Percentiles rank a stretch among this genome's conserved stretches.
phyloP scores from a whole-genome alignment of 1,140 invertebrate genomes.

The Leptinotarsa lineolata region DNA sequence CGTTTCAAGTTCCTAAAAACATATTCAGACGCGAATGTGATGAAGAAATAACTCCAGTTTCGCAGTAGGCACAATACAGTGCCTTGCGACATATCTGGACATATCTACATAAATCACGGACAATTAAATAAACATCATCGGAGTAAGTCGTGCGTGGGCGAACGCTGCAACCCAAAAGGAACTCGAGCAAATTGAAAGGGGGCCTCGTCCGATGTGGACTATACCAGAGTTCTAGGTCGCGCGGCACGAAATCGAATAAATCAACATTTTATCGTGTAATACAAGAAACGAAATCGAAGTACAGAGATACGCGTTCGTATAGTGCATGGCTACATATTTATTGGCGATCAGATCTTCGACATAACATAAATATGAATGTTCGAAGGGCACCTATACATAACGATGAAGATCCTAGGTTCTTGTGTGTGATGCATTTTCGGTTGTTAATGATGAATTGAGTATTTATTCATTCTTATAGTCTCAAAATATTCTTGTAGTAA shows the following conservation, averaged over 20 bases:
- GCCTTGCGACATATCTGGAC: neutral
- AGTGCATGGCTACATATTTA: neutral
- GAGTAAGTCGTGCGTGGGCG: slow-evolving; percentile 1
- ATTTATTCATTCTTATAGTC: too few species aligned
- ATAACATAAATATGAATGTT: too few species aligned
- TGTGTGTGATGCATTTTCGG: too few species aligned
- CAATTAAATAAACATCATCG: slow-evolving; percentile 2
- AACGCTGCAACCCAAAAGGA: neutral
- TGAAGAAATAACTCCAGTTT: slow-evolving; percentile 2
- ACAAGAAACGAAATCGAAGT: neutral
- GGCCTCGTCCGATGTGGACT: neutral
- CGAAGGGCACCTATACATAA: too few species aligned
- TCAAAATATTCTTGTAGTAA: too few species aligned
- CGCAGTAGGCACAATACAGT: neutral
- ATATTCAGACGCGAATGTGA: too few species aligned
- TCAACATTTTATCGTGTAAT: slow-evolving; percentile 1
- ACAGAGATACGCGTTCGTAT: neutral
- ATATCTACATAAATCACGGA: neutral
- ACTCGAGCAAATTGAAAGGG: neutral
- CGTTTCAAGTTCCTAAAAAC: too few species aligned
- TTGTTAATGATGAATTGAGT: too few species aligned
- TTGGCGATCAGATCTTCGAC: too few species aligned
- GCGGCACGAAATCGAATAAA: slow-evolving; percentile 2
- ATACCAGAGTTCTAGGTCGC: neutral
- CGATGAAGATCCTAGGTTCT: too few species aligned